Evolutionary conservation across 1,140 invertebrate species (phyloP).

Genomic region (Zaprionus lachaisei): DNA sequence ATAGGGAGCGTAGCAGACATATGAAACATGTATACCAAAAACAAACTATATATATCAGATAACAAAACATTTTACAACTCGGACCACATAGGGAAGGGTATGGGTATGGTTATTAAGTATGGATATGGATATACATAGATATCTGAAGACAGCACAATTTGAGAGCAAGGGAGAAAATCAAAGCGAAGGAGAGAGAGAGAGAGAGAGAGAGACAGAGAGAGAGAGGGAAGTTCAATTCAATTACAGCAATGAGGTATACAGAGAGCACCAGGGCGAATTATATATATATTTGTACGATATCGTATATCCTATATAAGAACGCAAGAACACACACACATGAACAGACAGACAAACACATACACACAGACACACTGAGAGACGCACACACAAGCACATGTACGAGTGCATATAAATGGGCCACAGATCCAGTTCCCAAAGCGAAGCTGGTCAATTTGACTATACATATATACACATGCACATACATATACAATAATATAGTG

Average conservation of each 20-base stretch:
- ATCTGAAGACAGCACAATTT: constrained; percentile 14
- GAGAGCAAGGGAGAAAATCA: constrained; percentile 22
- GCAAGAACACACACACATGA: constrained; percentile 10
- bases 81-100: constrained; percentile 14
- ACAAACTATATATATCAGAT: constrained; percentile 35
- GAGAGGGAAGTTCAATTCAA: constrained; percentile 50
- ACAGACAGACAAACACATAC: constrained; percentile 9
- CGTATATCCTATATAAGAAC: constrained; percentile 21
- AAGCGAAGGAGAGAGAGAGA: background rate
- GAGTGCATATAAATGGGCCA: constrained; percentile 23
- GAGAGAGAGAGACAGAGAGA: background rate
- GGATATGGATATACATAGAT: background rate
- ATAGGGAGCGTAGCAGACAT: constrained; percentile 73
- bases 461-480: constrained; percentile 30
- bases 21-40: constrained; percentile 56
- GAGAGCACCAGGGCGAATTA: constrained; percentile 44
- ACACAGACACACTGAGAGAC: constrained; percentile 15
- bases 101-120: background rate
- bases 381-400: constrained; percentile 22
- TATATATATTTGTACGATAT: constrained; percentile 37
- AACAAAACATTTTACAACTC: constrained; percentile 31
- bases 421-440: background rate
- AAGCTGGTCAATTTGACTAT: constrained; percentile 39
- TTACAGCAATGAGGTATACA: constrained; percentile 60
- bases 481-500: constrained; percentile 31